phyloP scores from a whole-genome alignment of 1,140 invertebrate species.

The Dendrolimus punctatus region DNA sequence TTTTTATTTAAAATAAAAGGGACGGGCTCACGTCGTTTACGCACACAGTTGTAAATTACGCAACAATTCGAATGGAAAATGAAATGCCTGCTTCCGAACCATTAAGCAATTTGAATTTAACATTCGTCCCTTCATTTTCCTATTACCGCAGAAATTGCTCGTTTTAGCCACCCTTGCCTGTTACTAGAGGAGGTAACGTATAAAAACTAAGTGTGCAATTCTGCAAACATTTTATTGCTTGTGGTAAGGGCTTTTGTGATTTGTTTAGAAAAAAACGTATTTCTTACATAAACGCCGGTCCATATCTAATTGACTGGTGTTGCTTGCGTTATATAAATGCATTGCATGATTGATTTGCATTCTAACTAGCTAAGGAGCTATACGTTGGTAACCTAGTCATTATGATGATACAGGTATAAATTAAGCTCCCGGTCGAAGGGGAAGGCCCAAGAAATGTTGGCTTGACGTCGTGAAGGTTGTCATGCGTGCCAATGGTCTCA shows the following conservation, averaged over 20 bases:
- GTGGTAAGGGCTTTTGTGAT: background rate
- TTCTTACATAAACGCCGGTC: too few species aligned
- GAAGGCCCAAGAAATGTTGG: too few species aligned
- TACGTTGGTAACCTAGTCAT: too few species aligned
- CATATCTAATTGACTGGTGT: too few species aligned
- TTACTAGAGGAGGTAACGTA: background rate
- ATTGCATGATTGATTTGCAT: too few species aligned
- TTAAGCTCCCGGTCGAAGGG: too few species aligned
- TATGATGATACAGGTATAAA: too few species aligned
- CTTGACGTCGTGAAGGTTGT: too few species aligned
- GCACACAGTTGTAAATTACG: slow-evolving; percentile 62
- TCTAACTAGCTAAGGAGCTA: too few species aligned
- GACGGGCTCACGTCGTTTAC: slow-evolving; percentile 38
- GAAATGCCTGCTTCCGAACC: slow-evolving; percentile 65
- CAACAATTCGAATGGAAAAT: slow-evolving; percentile 66
- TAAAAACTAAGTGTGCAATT: slow-evolving; percentile 1
- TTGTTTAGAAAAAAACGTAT: too few species aligned
- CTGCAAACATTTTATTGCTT: background rate
- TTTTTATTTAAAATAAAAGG: slow-evolving; percentile 42
- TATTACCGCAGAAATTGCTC: slow-evolving; percentile 46
- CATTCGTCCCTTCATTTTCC: slow-evolving; percentile 66
- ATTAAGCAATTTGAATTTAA: slow-evolving; percentile 70
- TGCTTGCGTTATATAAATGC: too few species aligned
- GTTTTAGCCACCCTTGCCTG: slow-evolving; percentile 17
- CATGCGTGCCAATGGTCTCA: too few species aligned